Conservation (phyloP, 2,797 vertebrate species). For the Oreochromis mossambicus region DNA sequence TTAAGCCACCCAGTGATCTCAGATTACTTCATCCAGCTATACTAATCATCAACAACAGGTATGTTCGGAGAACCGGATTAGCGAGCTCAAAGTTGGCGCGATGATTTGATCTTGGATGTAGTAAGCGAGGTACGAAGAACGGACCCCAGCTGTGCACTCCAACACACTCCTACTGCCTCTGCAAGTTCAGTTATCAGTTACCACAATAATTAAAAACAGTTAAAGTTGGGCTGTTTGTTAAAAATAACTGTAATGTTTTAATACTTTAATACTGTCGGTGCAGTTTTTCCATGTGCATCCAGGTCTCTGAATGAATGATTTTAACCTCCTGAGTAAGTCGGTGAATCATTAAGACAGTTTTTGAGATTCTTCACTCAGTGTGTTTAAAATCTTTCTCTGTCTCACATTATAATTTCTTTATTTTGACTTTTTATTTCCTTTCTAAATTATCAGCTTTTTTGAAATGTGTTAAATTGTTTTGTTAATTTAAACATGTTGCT, state of each 20-base stretch:
- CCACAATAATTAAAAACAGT: not conserved
- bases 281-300: not conserved
- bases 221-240: not conserved
- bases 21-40: too few species aligned
- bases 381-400: not conserved
- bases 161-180: not conserved
- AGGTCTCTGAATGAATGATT: accelerated
- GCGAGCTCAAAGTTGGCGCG: too few species aligned
- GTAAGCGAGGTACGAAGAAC: too few species aligned
- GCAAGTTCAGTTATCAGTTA: not conserved
- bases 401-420: not conserved
- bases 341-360: not conserved
- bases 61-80: too few species aligned
- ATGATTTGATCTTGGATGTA: too few species aligned
- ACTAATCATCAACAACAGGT: too few species aligned
- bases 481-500: not conserved
- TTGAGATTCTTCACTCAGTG: not conserved
- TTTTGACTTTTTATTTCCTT: not conserved
- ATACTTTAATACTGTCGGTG: not conserved
- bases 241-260: not conserved
- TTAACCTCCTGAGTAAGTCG: not conserved
- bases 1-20: too few species aligned
- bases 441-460: not conserved
- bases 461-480: accelerated
- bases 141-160: not conserved